Base-by-base conservation (phyloP, 23 tunicate species). In the Halocynthia aurantium region DNA sequence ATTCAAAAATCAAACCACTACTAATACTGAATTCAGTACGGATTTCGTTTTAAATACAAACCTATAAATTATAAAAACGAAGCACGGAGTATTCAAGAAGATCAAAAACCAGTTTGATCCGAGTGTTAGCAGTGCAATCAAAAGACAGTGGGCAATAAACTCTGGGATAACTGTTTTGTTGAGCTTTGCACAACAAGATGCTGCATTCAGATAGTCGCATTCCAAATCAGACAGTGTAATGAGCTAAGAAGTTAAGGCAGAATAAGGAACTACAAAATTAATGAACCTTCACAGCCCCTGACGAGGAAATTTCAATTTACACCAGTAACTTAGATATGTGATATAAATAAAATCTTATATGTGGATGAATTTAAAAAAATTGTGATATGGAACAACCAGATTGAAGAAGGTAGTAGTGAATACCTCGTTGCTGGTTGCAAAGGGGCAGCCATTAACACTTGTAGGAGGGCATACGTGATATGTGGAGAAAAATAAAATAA, bases 191-290 rank as follows among this genome's bases (percentile, higher is more conserved):
- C 99, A 94, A 77, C 95, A 88, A 68, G 96, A 53, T 57, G 95
- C 86, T 11, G 99, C 94, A 69, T 94, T 94, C 44, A 94, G 69
- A 71, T 94, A 94, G 68, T 94, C 99, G 72, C 99, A 94, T 85
- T 94, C 99, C 81, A 94, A 62, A 67, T 94, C 99, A 10, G 99
- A 94, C 54, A 94, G 75, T 51, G 95, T 88, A 22, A 94, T 88
- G 0, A 94, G 70, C 95, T 92, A 49, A 31, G 44, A 31, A 4
- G 44, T 31, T 31, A 31, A 31, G 44, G 44, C 44, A 31, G 44
- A 31, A 31, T 31, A 31, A 31, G 44, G 44, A 31, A 4, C 44
- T 31, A 31, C 44, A 31, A 31, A 31, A 31, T 31, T 31, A 31
- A 31, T 31, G 44, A 31, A 31, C 2, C 44, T 31, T 31, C 44